Evolutionary conservation across 2,888 invertebrate genomes (phyloP).

Genomic region (Aplocera efformata): DNA sequence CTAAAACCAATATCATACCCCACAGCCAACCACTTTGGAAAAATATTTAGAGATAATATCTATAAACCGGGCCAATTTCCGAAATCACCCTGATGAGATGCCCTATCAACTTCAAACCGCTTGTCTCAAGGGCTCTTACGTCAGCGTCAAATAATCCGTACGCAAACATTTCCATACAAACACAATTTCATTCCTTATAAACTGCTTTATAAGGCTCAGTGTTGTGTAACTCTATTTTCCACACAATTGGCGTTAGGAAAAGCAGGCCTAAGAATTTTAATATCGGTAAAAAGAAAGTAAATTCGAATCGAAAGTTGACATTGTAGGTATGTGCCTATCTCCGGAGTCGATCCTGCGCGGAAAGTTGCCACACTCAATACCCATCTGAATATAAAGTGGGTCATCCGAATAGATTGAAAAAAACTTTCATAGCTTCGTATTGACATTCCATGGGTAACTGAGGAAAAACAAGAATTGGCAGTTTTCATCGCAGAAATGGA

Average conservation of each 20-base stretch:
- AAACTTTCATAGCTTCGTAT: constrained; percentile 37
- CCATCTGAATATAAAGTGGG: constrained; percentile 62
- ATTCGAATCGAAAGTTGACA: constrained; percentile 19
- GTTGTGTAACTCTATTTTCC: constrained; percentile 8
- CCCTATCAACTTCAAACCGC: constrained; percentile 16
- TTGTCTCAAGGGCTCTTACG: constrained; percentile 18
- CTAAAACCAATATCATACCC: too few species aligned
- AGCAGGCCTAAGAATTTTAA: constrained; percentile 18
- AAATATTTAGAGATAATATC: not conserved
- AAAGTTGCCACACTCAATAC: constrained; percentile 56
- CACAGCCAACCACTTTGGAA: too few species aligned
- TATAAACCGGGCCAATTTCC: not conserved
- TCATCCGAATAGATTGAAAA: constrained; percentile 60
- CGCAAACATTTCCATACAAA: constrained; percentile 4
- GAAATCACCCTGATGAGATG: constrained; percentile 1
- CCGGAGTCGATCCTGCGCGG: constrained; percentile 32
- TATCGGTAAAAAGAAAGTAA: constrained; percentile 20
- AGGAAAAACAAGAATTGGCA: constrained; percentile 14
- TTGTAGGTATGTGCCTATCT: constrained; percentile 33
- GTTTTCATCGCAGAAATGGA: too few species aligned
- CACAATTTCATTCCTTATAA: constrained; percentile 10
- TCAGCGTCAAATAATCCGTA: constrained; percentile 14
- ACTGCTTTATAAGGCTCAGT: constrained; percentile 10
- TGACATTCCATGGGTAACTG: constrained; percentile 15
- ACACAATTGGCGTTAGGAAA: constrained; percentile 12